Conservation (phyloP, 2,797 vertebrate species). For the Selene dorsalis region DNA sequence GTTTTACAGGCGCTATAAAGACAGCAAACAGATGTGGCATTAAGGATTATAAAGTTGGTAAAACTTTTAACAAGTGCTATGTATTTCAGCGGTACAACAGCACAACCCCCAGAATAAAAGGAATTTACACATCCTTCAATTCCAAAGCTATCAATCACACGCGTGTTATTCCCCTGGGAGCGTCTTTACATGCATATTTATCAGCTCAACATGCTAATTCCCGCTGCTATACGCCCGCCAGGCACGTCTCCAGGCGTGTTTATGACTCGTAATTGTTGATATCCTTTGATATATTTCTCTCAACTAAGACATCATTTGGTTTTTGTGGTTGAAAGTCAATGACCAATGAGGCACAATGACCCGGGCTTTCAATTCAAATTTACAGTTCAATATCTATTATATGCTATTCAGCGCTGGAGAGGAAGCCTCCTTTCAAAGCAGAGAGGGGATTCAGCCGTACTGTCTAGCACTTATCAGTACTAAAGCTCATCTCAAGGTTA, state of each 20-base stretch:
- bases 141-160: slow-evolving; percentile 99
- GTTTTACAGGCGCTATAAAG: slow-evolving; percentile 93
- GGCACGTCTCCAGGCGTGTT: slow-evolving; percentile 98
- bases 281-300: slow-evolving; percentile 99
- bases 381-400: slow-evolving; percentile 91
- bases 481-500: slow-evolving; percentile 77
- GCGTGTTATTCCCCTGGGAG: slow-evolving; percentile 99
- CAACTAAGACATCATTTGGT: slow-evolving; percentile 99
- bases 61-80: slow-evolving; percentile 99
- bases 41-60: slow-evolving; percentile 99
- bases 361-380: slow-evolving; percentile 92
- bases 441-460: slow-evolving; percentile 40
- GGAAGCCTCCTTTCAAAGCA: slow-evolving; percentile 59
- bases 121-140: slow-evolving; percentile 99
- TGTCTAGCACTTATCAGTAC: slow-evolving; percentile 65
- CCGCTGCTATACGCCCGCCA: slow-evolving; percentile 97
- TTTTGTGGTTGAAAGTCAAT: slow-evolving; percentile 98
- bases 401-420: slow-evolving; percentile 69
- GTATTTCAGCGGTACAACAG: slow-evolving; percentile 93
- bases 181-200: slow-evolving; percentile 99
- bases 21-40: slow-evolving; percentile 97
- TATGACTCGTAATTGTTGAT: slow-evolving; percentile 99
- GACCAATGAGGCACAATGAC: slow-evolving; percentile 98
- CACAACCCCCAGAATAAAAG: slow-evolving; percentile 94
- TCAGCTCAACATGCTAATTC: slow-evolving; percentile 99